Conservation (phyloP, 2,888 invertebrate species). For the Hecatera dysodea region DNA sequence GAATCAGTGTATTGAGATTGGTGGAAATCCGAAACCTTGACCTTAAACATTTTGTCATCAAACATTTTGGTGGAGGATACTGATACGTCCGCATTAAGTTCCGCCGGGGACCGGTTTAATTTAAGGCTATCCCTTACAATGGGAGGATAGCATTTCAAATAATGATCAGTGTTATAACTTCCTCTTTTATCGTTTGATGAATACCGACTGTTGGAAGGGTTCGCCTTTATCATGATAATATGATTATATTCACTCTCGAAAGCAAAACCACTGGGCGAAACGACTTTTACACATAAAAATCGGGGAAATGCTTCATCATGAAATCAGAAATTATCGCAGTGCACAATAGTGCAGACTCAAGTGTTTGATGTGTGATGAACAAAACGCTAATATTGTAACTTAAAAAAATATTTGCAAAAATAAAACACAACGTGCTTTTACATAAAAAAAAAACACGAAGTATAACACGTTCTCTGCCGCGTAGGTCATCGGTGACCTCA, state of each 20-base stretch:
- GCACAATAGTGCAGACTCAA: background rate
- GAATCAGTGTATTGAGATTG: constrained; percentile 57
- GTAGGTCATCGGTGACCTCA: too few species aligned
- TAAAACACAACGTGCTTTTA: too few species aligned
- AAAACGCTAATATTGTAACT: too few species aligned
- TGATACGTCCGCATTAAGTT: constrained; percentile 29
- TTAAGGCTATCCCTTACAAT: constrained; percentile 33
- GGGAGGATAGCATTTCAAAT: constrained; percentile 41
- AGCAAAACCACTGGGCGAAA: background rate
- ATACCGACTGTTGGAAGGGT: background rate
- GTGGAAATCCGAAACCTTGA: constrained; percentile 27
- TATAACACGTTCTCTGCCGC: too few species aligned
- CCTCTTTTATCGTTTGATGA: constrained; percentile 1
- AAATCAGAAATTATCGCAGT: background rate
- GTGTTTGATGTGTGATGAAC: background rate
- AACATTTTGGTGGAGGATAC: constrained; percentile 39
- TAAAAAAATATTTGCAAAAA: too few species aligned
- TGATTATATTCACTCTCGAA: background rate
- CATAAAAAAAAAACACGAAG: too few species aligned
- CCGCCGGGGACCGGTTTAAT: constrained; percentile 26
- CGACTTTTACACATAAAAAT: background rate
- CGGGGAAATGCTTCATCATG: background rate
- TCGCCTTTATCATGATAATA: constrained; percentile 10
- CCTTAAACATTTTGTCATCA: constrained; percentile 40
- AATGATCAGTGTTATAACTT: constrained; percentile 29